Percentiles rank a stretch among this genome's conserved stretches.
phyloP scores from a whole-genome alignment of 2,888 invertebrate species.

The Ptychoptera contaminata region DNA sequence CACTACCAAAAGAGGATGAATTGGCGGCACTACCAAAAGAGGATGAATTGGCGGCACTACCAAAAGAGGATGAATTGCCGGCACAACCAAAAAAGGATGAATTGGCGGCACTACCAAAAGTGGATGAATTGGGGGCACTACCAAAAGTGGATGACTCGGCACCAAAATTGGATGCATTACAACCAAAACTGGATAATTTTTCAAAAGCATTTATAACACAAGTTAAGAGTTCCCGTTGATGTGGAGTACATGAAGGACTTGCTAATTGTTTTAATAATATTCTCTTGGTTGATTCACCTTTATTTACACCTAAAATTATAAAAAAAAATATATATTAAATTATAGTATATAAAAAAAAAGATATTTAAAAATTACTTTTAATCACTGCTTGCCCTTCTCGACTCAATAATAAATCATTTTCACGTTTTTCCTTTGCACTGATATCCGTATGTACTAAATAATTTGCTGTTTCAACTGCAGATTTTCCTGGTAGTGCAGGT shows the following conservation, averaged over 20 bases:
- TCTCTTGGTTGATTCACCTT: conserved; percentile 60
- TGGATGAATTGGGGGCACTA: too few relatives aligned
- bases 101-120: too few relatives aligned
- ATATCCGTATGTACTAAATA: too few relatives aligned
- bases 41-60: too few relatives aligned
- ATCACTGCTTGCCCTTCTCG: conserved; percentile 65
- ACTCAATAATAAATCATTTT: conserved; percentile 46
- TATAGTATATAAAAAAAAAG: conserved; percentile 1
- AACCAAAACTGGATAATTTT: not conserved
- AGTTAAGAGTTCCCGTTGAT: conserved; percentile 54
- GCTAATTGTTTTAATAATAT: conserved; percentile 60
- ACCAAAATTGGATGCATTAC: not conserved
- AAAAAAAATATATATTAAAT: conserved; percentile 5
- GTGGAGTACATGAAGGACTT: conserved; percentile 56
- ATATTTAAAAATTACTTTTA: conserved; percentile 37
- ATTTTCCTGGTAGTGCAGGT: too few relatives aligned
- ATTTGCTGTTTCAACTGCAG: too few relatives aligned
- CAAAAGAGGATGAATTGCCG: too few relatives aligned
- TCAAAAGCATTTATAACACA: conserved; percentile 35
- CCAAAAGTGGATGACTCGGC: not conserved
- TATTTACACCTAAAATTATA: conserved; percentile 42
- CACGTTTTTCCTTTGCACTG: too few relatives aligned
- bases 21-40: too few relatives aligned
- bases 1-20: too few relatives aligned
- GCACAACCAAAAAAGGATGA: too few relatives aligned